These are phyloP conservation scores for Riparia riparia DNA, from an alignment of 2,113 vertebrate genomes.

Conservation along the genomic window DNA sequence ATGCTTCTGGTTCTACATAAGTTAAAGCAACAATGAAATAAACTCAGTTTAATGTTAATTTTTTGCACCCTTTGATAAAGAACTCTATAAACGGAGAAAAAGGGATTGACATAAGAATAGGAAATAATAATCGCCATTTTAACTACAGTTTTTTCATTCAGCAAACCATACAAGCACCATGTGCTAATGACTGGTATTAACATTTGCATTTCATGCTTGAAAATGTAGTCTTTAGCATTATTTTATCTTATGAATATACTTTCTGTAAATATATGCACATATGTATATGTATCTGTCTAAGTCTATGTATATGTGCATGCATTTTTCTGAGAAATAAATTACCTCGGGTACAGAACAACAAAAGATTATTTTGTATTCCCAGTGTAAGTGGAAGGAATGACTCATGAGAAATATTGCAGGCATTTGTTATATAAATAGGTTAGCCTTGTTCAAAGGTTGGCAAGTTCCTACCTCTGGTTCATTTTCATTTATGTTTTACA, in stretches of 20 bases:
- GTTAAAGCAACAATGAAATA: not conserved
- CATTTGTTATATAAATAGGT: constrained; percentile 46
- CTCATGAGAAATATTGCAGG: constrained; percentile 40
- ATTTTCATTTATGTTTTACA: constrained; percentile 55
- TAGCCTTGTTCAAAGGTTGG: constrained; percentile 25
- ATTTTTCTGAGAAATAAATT: not conserved
- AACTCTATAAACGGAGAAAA: not conserved
- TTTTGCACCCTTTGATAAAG: not conserved
- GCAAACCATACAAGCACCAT: not conserved
- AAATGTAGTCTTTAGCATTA: not conserved
- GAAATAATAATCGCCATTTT: not conserved
- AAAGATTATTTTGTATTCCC: not conserved
- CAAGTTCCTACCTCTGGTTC: not conserved
- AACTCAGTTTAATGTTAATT: not conserved
- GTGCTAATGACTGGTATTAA: not conserved
- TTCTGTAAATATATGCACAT: not conserved
- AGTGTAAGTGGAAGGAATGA: constrained; percentile 13
- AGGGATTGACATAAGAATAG: not conserved
- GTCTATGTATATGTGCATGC: rapidly evolving
- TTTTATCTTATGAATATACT: not conserved
- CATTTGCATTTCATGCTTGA: not conserved
- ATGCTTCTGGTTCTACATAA: not conserved
- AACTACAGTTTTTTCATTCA: not conserved
- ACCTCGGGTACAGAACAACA: not conserved
- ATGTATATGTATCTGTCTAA: not conserved